Base-by-base conservation (phyloP, 2,113 vertebrate species). In the Myrmophylax atrothorax region DNA sequence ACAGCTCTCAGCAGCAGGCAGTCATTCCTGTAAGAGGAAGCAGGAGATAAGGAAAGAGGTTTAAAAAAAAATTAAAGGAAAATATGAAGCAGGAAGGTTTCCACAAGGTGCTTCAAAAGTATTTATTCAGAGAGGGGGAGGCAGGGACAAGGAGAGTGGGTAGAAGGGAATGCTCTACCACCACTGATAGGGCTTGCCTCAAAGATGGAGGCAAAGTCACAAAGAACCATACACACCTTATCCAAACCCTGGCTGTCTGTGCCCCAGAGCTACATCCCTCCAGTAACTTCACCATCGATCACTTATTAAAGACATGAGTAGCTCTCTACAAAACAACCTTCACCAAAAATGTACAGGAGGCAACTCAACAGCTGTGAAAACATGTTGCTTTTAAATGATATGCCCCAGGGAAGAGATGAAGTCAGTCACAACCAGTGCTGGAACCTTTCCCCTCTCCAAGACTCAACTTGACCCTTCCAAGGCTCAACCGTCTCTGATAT, bases 351-450 rank as follows among this genome's bases (percentile, higher is more conserved):
- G 4, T 37, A 47, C 49, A 76, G 40, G 60, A 93, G 44, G 46
- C 35, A 90, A 55, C 66, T 89, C 46, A 88, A 90, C 88, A 92
- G 86, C 90, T 89, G 76, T 52, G 79, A 93, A 95, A 96, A 95
- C 83, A 96, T 0, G 0, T 3, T 67, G 60, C 68, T 40, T 90
- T 80, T 93, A 92, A 95, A 87, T 1, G 0, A 90, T 26, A 75
- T 89, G 92, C 86, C 70, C n/a, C 68, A 74, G 76, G 86, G 87
- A 58, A 92, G 20, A 79, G 80, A 90, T 73, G 47, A 94, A 94
- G 91, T 77, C 84, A 76, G 69, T 37, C 56, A 64, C 62, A 90
- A 84, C 22, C 60, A 85, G 59, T 4, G 6, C 70, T 52, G 16
- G 18, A 82, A 56, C 31, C 33, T 87, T 50, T 86, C 47, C 35